These are phyloP conservation scores for Aethina tumida DNA, from an alignment of 1,140 invertebrate species.

Conservation along the genomic window DNA sequence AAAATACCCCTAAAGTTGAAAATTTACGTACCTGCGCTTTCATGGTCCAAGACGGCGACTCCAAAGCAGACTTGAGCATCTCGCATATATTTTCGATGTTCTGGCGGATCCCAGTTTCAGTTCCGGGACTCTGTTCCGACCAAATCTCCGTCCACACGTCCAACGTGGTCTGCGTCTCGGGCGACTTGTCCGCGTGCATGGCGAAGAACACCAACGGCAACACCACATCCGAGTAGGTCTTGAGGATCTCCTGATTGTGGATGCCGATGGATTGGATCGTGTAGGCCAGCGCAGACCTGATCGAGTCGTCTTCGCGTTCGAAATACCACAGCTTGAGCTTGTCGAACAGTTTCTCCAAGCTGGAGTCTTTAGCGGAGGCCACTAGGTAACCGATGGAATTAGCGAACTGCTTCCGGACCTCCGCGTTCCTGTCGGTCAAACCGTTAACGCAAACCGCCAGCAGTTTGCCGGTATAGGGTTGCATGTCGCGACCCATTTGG, in stretches of 20 bases:
- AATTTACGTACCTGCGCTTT: slow-evolving; percentile 57
- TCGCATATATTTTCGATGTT: slow-evolving; percentile 65
- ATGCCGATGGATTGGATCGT: slow-evolving; percentile 73
- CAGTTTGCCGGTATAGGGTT: slow-evolving; percentile 65
- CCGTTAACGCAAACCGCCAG: slow-evolving; percentile 67
- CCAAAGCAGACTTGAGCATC: slow-evolving; percentile 57
- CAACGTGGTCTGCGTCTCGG: slow-evolving; percentile 51
- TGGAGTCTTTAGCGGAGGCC: slow-evolving; percentile 75
- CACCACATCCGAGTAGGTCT: slow-evolving; percentile 64
- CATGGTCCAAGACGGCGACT: slow-evolving; percentile 75
- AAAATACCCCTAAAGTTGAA: background rate
- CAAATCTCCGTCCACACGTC: slow-evolving; percentile 82
- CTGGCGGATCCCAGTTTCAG: slow-evolving; percentile 68
- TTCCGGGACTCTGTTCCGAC: slow-evolving; percentile 77
- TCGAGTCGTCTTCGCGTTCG: slow-evolving; percentile 64
- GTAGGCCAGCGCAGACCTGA: slow-evolving; percentile 62
- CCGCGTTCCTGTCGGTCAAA: slow-evolving; percentile 70
- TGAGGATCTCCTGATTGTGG: slow-evolving; percentile 73
- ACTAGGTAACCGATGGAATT: slow-evolving; percentile 77
- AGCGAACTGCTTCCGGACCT: slow-evolving; percentile 74
- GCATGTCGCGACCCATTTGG: slow-evolving; percentile 44
- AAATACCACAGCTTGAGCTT: slow-evolving; percentile 65
- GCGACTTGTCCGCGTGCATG: slow-evolving; percentile 69
- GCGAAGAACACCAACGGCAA: slow-evolving; percentile 81
- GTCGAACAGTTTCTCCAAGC: slow-evolving; percentile 74